These are phyloP conservation scores for Molorchus minor DNA, from an alignment of 2,888 invertebrate species.

Conservation along the genomic window DNA sequence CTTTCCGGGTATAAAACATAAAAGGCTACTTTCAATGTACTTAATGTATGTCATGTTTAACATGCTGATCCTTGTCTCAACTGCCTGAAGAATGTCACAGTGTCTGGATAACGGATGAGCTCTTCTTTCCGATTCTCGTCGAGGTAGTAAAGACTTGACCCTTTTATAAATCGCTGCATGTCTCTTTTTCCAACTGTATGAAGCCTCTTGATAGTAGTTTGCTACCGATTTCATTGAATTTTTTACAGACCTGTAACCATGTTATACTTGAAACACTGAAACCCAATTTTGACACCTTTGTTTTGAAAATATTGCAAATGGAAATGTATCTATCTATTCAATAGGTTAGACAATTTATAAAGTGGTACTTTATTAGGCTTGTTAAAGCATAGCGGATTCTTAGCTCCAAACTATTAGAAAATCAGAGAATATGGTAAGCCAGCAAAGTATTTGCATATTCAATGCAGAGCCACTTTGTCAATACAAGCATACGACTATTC, in stretches of 20 bases:
- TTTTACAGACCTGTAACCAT: constrained; percentile 75
- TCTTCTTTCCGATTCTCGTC: constrained; percentile 88
- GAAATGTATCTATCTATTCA: too few species aligned
- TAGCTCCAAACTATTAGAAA: too few species aligned
- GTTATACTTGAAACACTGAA: background rate
- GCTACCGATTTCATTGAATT: constrained; percentile 80
- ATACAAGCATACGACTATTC: too few species aligned
- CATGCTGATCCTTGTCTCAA: constrained; percentile 92
- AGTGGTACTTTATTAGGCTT: too few species aligned
- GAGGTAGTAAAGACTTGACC: constrained; percentile 83
- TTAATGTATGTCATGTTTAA: constrained; percentile 92
- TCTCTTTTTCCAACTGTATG: constrained; percentile 77
- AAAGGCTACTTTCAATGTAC: constrained; percentile 82
- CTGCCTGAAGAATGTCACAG: constrained; percentile 87
- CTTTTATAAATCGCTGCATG: constrained; percentile 79
- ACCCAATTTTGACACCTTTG: too few species aligned
- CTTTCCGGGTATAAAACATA: constrained; percentile 95
- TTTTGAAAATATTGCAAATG: too few species aligned
- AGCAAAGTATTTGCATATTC: too few species aligned
- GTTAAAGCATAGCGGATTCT: too few species aligned
- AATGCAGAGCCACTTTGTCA: too few species aligned
- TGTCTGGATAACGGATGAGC: constrained; percentile 87
- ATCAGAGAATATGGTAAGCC: too few species aligned
- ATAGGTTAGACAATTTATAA: too few species aligned
- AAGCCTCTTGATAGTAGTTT: constrained; percentile 85